Conservation (phyloP, 2,888 invertebrate genomes). For the Carpatolechia fugitivella region DNA sequence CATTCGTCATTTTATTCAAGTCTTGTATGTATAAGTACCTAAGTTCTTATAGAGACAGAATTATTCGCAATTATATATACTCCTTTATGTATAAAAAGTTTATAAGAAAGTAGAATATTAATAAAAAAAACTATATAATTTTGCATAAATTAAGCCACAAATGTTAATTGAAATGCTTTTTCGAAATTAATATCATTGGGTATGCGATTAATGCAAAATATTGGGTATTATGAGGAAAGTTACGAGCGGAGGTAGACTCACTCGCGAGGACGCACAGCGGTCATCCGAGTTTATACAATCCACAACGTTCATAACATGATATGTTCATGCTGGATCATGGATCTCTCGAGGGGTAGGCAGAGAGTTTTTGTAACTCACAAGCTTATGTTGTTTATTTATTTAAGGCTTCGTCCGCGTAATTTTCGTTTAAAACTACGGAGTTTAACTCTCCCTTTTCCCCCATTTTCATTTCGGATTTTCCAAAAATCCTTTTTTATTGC, state of each 20-base stretch:
- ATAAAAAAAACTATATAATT: not conserved
- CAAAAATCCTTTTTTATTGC: too few species aligned
- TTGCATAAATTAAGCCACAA: not conserved
- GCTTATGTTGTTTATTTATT: too few species aligned
- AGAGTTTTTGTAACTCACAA: too few species aligned
- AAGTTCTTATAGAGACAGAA: too few species aligned
- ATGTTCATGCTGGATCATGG: not conserved
- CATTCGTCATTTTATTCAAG: too few species aligned
- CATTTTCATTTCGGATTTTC: too few species aligned
- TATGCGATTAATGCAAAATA: not conserved
- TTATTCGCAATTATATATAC: too few species aligned
- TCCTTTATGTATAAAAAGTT: too few species aligned
- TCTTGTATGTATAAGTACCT: too few species aligned
- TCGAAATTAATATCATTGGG: not conserved
- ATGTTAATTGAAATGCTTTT: not conserved
- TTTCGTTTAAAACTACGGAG: too few species aligned
- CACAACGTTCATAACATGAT: not conserved
- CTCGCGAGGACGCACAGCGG: conserved; percentile 28
- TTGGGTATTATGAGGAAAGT: conserved; percentile 12
- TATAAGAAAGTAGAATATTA: not conserved
- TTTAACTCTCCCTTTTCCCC: too few species aligned
- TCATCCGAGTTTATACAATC: conserved; percentile 10
- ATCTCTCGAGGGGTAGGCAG: not conserved
- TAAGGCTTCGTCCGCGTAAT: too few species aligned
- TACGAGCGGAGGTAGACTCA: not conserved